Percentiles rank a stretch among this genome's conserved stretches.
Conservation (phyloP, 2,113 vertebrate genomes). For the Geococcyx californianus region DNA sequence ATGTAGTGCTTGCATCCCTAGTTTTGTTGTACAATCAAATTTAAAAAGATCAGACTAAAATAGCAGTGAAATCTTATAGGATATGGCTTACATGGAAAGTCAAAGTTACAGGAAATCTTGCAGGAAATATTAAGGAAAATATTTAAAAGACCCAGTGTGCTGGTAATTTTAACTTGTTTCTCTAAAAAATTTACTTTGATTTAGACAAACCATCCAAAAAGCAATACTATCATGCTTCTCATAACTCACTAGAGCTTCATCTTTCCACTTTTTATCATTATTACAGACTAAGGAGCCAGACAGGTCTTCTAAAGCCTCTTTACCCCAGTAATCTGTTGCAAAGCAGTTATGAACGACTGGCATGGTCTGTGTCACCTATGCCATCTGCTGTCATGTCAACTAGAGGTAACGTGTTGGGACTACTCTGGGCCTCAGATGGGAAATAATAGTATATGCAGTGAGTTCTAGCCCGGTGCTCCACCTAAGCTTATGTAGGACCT, state of each 20-base stretch:
- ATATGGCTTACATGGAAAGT: neutral
- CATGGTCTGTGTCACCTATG: neutral
- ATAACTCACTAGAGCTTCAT: neutral
- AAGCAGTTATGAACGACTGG: neutral
- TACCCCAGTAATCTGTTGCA: neutral
- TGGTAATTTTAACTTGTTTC: neutral
- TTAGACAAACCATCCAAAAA: neutral
- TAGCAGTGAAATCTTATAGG: neutral
- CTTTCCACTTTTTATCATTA: neutral
- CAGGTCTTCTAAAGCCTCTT: neutral
- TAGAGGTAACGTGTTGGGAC: neutral
- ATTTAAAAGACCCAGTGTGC: neutral
- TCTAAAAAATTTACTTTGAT: neutral
- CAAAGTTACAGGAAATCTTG: neutral
- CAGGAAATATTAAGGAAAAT: neutral
- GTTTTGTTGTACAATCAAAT: neutral
- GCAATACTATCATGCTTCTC: neutral
- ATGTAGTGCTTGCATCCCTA: neutral
- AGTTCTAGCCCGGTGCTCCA: rapidly evolving
- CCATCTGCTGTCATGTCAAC: rapidly evolving
- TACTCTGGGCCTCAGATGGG: neutral
- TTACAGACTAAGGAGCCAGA: neutral
- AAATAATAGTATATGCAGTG: neutral
- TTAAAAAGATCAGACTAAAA: neutral
- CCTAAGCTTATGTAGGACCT: neutral